Evolutionary conservation across 1,140 invertebrate species (phyloP).

Genomic region (Drosophila lacteicornis): DNA sequence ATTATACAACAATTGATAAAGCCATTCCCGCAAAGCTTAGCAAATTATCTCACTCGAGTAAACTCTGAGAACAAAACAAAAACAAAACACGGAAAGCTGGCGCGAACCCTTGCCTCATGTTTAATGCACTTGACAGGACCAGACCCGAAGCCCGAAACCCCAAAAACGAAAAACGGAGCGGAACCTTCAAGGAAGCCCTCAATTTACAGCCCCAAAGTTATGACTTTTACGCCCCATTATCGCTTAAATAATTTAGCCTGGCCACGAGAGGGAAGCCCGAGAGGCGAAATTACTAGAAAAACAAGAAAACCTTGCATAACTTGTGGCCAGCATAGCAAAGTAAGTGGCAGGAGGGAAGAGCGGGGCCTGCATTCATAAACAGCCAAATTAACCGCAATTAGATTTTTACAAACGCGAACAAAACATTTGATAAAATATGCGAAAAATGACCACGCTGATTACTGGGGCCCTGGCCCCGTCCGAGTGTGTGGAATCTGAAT

Average conservation of each 20-base stretch:
- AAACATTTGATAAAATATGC: constrained; percentile 42
- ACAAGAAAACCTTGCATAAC: constrained; percentile 38
- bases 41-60: constrained; percentile 34
- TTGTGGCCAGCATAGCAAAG: constrained; percentile 23
- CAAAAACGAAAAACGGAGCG: neutral
- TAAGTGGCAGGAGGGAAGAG: constrained; percentile 5
- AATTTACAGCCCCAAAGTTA: constrained; percentile 62
- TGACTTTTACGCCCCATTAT: constrained; percentile 76
- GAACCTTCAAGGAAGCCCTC: constrained; percentile 39
- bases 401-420: constrained; percentile 53
- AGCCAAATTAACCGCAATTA: constrained; percentile 67
- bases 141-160: constrained; percentile 11
- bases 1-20: constrained; percentile 32
- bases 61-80: neutral
- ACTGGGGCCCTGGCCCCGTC: constrained; percentile 5
- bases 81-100: constrained; percentile 14
- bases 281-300: constrained; percentile 42
- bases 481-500: constrained; percentile 38
- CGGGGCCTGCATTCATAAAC: constrained; percentile 33
- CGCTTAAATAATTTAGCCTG: constrained; percentile 74
- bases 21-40: constrained; percentile 16
- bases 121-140: constrained; percentile 55
- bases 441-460: constrained; percentile 26
- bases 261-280: constrained; percentile 25
- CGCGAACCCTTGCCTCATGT: constrained; percentile 42